phyloP scores from a whole-genome alignment of 2,888 invertebrate species.

The Metacarcinus magister region DNA sequence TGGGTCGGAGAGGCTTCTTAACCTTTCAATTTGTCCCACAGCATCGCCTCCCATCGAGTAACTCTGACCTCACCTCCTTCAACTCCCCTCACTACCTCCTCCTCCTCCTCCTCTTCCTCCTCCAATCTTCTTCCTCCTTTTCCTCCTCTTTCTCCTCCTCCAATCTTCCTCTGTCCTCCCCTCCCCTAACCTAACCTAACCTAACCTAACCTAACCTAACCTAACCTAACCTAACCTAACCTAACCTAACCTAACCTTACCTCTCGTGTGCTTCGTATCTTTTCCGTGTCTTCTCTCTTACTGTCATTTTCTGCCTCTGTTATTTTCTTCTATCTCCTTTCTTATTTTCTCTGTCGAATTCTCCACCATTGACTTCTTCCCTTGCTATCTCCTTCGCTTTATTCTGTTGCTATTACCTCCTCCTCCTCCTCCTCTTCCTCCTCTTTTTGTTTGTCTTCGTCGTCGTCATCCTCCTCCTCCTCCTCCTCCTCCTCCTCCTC shows the following conservation, averaged over 20 bases:
- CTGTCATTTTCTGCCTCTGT: background rate
- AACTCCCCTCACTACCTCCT: background rate
- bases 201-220: background rate
- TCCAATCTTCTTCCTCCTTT: background rate
- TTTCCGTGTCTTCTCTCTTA: background rate
- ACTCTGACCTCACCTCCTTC: background rate
- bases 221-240: no score
- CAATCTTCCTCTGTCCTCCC: background rate
- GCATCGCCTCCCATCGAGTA: background rate
- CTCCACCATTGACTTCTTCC: background rate
- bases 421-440: background rate
- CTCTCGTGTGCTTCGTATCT: background rate
- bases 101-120: background rate
- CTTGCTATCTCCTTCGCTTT: background rate
- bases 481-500: background rate
- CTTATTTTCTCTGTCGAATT: background rate
- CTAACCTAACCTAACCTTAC: no score
- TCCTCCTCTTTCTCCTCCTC: background rate
- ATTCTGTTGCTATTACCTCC: background rate
- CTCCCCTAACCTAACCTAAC: background rate
- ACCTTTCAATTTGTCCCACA: slow-evolving; percentile 4
- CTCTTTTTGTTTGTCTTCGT: no score
- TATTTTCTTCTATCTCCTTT: background rate
- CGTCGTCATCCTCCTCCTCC: background rate
- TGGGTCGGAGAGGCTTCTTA: background rate